Conservation (phyloP, 2,888 invertebrate species). For the Enchytraeus crypticus region DNA sequence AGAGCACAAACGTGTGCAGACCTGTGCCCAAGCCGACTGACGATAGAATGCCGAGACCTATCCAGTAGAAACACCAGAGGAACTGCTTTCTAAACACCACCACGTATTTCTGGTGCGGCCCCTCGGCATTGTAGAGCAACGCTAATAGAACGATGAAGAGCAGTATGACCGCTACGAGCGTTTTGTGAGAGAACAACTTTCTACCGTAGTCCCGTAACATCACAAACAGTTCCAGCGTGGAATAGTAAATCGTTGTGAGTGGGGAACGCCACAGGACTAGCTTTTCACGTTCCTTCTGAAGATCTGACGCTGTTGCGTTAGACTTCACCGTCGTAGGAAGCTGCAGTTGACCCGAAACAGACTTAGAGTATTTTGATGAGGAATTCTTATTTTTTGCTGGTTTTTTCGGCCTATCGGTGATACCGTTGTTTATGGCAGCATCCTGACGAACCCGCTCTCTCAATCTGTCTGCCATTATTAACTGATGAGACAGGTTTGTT, state of each 20-base stretch:
- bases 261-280: neutral
- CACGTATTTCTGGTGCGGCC: conserved; percentile 57
- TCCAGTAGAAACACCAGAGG: conserved; percentile 79
- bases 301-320: no score
- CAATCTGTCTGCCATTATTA: no score
- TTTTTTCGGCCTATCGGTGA: neutral
- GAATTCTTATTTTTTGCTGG: no score
- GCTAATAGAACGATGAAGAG: conserved; percentile 52
- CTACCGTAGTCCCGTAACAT: neutral
- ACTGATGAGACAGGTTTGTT: no score
- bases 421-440: neutral
- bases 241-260: neutral
- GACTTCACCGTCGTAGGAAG: no score
- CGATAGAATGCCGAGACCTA: conserved; percentile 84
- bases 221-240: neutral
- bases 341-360: no score
- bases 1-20: conserved; percentile 93
- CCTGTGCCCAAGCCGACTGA: conserved; percentile 97
- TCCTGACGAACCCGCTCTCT: neutral
- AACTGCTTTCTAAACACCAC: conserved; percentile 33
- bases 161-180: conserved; percentile 53
- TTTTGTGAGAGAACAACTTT: conserved; percentile 54
- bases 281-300: neutral
- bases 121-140: conserved; percentile 57
- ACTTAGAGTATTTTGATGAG: no score